Evolutionary conservation across 1,140 invertebrate genomes (phyloP).

Genomic region (Pogonomyrmex barbatus): DNA sequence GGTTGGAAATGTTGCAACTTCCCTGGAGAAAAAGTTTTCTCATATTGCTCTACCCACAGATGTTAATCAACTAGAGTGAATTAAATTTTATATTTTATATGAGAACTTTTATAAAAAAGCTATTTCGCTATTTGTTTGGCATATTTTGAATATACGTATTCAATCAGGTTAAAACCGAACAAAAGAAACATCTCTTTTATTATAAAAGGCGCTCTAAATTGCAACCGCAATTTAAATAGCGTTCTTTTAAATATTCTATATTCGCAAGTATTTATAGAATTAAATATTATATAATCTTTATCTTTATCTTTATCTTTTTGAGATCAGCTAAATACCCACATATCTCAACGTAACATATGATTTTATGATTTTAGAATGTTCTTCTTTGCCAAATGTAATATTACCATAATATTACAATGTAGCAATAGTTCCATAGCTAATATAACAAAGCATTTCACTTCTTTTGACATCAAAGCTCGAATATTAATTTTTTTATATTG

Average conservation of each 20-base stretch:
- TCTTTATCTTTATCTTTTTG: neutral
- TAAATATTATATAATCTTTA: neutral
- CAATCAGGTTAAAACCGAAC: neutral
- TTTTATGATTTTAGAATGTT: neutral
- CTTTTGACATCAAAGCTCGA: slow-evolving; percentile 17
- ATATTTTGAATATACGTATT: slow-evolving; percentile 11
- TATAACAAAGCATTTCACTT: neutral
- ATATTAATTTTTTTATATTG: slow-evolving; percentile 3
- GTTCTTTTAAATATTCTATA: neutral
- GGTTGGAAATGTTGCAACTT: slow-evolving; percentile 23
- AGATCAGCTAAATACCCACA: neutral
- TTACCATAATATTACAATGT: neutral
- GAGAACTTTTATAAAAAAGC: slow-evolving; percentile 23
- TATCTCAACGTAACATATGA: neutral
- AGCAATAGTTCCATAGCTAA: neutral
- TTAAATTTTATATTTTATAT: slow-evolving; percentile 40
- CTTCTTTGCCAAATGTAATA: neutral
- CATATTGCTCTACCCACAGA: neutral
- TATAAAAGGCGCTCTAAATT: neutral
- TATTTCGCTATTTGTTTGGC: neutral
- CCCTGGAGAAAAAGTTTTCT: slow-evolving; percentile 31
- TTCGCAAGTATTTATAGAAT: neutral
- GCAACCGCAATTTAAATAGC: neutral
- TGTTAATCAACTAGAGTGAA: slow-evolving; percentile 47
- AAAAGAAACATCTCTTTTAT: neutral